These are phyloP conservation scores for Amia ocellicauda DNA, from an alignment of 2,113 vertebrate species.

Conservation along the genomic window DNA sequence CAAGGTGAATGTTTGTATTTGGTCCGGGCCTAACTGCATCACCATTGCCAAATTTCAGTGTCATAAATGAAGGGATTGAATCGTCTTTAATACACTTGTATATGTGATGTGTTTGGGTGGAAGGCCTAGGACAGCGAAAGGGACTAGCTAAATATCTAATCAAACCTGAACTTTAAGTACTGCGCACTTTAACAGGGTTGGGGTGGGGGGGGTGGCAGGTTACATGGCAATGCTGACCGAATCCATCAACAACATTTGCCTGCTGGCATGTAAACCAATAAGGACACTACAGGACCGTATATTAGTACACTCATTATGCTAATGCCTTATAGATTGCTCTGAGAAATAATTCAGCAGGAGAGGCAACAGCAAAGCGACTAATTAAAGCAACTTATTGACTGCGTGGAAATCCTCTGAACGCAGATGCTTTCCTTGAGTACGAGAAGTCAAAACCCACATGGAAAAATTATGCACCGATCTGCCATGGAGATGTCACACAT, in stretches of 20 bases:
- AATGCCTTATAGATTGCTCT: constrained; percentile 14
- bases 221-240: background rate
- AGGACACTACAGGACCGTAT: background rate
- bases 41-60: too few relatives aligned
- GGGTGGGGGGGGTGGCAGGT: background rate
- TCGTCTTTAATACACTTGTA: too few relatives aligned
- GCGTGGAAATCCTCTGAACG: background rate
- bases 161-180: background rate
- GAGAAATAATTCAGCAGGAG: background rate
- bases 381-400: background rate
- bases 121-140: background rate
- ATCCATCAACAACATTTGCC: background rate
- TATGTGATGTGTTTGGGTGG: too few relatives aligned
- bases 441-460: too few relatives aligned
- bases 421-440: background rate
- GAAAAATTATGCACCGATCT: too few relatives aligned
- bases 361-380: background rate
- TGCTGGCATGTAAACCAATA: background rate
- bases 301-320: constrained; percentile 17
- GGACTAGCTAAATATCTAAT: background rate
- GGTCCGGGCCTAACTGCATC: too few relatives aligned
- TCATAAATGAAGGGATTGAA: too few relatives aligned
- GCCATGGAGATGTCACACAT: too few relatives aligned
- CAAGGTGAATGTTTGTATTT: too few relatives aligned
- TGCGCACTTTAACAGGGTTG: background rate